phyloP scores from a whole-genome alignment of 1,140 invertebrate genomes.

The Drosophila nebulosa region DNA sequence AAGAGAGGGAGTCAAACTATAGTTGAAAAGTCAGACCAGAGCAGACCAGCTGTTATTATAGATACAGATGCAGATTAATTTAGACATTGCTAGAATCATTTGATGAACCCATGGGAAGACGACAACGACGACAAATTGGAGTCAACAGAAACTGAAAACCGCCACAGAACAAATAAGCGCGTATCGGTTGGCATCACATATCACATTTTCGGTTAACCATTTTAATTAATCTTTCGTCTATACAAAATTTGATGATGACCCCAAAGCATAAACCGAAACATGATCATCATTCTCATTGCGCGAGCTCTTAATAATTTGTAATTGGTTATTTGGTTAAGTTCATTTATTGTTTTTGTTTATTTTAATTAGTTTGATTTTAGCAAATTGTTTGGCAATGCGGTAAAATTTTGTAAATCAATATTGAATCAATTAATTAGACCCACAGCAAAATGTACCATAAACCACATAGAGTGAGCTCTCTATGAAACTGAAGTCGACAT shows the following conservation, averaged over 20 bases:
- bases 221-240: conserved; percentile 1
- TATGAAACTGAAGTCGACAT: too few species aligned
- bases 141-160: neutral
- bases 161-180: neutral
- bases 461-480: neutral
- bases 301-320: neutral
- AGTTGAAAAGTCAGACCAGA: neutral
- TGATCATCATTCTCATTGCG: neutral
- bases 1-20: neutral
- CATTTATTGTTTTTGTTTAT: neutral
- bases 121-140: neutral
- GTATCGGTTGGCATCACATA: neutral
- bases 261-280: neutral
- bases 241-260: neutral
- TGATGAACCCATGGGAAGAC: neutral
- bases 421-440: neutral
- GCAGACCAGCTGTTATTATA: neutral
- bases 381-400: conserved; percentile 4
- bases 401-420: conserved; percentile 2
- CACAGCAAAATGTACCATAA: neutral
- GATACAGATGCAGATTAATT: conserved; percentile 7
- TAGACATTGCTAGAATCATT: neutral
- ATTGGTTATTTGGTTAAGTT: neutral
- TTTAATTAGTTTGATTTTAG: conserved; percentile 3
- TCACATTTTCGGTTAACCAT: neutral